Percentiles rank a stretch among this genome's conserved stretches.
phyloP scores from a whole-genome alignment of 2,797 vertebrate genomes.

The Cottoperca gobio region DNA sequence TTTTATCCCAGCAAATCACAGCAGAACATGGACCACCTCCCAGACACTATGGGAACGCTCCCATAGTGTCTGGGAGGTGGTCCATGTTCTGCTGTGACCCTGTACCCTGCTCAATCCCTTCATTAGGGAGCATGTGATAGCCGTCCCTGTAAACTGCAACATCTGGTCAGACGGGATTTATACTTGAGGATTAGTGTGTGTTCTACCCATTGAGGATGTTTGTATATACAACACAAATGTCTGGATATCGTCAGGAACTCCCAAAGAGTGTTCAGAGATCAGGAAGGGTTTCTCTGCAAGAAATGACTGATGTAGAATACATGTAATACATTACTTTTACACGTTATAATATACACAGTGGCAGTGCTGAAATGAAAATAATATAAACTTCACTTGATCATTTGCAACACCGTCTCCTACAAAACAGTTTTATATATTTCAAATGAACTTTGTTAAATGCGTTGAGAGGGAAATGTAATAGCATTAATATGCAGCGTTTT shows the following conservation, averaged over 20 bases:
- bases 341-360: no score
- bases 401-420: background rate
- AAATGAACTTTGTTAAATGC: background rate
- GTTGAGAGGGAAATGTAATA: no score
- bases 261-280: background rate
- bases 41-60: slow-evolving; percentile 38
- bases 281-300: background rate
- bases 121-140: slow-evolving; percentile 66
- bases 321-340: no score
- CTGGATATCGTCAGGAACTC: slow-evolving; percentile 65
- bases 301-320: slow-evolving; percentile 1
- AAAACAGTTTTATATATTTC: background rate
- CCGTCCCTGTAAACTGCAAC: slow-evolving; percentile 71
- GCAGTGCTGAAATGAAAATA: no score
- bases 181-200: slow-evolving; percentile 67
- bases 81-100: slow-evolving; percentile 35
- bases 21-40: slow-evolving; percentile 42
- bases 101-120: slow-evolving; percentile 49
- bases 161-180: slow-evolving; percentile 75
- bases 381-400: background rate
- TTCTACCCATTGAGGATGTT: slow-evolving; percentile 64
- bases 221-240: slow-evolving; percentile 69
- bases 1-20: slow-evolving; percentile 50
- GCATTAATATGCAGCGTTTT: no score
- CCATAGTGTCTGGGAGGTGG: slow-evolving; percentile 42